Conservation (phyloP, 2,888 invertebrate genomes). For the Ochropleura leucogaster region DNA sequence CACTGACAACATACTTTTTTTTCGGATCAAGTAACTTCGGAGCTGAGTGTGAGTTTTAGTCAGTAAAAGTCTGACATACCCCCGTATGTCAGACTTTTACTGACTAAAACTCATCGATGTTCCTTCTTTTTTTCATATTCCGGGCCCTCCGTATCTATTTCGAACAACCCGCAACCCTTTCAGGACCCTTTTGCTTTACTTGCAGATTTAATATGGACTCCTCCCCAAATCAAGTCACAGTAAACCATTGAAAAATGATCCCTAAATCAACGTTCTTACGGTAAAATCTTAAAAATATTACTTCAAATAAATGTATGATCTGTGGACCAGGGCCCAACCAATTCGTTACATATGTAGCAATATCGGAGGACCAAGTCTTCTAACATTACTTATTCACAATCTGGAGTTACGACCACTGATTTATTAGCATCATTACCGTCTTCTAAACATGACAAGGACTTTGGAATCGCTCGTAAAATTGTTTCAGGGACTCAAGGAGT, state of each 20-base stretch:
- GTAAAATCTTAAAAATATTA: neutral
- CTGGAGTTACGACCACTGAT: conserved; percentile 46
- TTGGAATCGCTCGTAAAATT: conserved; percentile 42
- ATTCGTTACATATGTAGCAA: conserved; percentile 21
- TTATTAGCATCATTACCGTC: conserved; percentile 52
- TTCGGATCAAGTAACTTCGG: too few relatives aligned
- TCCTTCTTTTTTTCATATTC: too few relatives aligned
- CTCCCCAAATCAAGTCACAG: too few relatives aligned
- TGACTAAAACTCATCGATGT: too few relatives aligned
- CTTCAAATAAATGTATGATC: neutral
- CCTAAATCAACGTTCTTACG: neutral
- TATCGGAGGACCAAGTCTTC: conserved; percentile 13
- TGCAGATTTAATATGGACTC: neutral
- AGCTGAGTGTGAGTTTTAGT: too few relatives aligned
- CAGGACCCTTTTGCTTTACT: too few relatives aligned
- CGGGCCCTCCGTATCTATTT: too few relatives aligned
- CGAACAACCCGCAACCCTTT: too few relatives aligned
- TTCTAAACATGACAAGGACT: conserved; percentile 41
- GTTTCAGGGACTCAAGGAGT: conserved; percentile 7
- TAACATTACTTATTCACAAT: conserved; percentile 56
- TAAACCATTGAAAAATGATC: neutral
- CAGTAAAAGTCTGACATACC: too few relatives aligned
- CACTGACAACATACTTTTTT: too few relatives aligned
- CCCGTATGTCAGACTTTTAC: too few relatives aligned
- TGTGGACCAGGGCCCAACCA: neutral